phyloP scores from a whole-genome alignment of 2,113 vertebrate genomes.

The Petrocephalus microphthalmus region DNA sequence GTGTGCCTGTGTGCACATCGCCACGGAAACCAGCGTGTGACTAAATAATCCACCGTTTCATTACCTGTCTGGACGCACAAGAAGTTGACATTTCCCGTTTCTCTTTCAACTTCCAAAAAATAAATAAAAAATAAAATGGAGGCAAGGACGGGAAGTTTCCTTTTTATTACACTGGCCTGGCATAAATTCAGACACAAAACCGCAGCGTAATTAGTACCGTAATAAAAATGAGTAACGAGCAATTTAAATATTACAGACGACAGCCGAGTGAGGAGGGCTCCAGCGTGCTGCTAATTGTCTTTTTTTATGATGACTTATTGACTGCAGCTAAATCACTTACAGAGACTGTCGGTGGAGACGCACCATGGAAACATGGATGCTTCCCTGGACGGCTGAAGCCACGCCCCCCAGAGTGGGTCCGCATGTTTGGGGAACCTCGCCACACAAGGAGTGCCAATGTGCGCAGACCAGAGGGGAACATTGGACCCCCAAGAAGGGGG shows the following conservation, averaged over 20 bases:
- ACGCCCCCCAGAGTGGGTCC: background rate
- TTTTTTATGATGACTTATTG: constrained; percentile 27
- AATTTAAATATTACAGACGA: constrained; percentile 21
- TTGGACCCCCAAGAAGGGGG: background rate
- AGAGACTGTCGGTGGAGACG: background rate
- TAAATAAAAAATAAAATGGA: background rate
- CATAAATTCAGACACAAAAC: constrained; percentile 19
- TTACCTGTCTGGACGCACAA: background rate
- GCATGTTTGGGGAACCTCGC: background rate
- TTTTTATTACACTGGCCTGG: background rate
- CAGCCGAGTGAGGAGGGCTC: background rate
- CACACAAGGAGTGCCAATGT: background rate
- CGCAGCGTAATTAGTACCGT: constrained; percentile 8
- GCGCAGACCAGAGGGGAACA: background rate
- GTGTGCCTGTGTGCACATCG: background rate
- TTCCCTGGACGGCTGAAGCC: background rate
- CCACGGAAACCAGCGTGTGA: background rate
- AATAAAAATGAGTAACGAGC: constrained; percentile 25
- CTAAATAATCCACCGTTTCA: background rate
- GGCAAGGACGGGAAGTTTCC: background rate
- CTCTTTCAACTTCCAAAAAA: background rate
- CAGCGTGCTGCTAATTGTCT: constrained; percentile 18
- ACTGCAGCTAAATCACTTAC: constrained; percentile 1
- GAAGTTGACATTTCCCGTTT: background rate
- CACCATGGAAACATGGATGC: background rate